Evolutionary conservation across 2,888 invertebrate genomes (phyloP), one percentile per base, ranked within the genome.

Genomic region (Lepidochitona cinerea): DNA sequence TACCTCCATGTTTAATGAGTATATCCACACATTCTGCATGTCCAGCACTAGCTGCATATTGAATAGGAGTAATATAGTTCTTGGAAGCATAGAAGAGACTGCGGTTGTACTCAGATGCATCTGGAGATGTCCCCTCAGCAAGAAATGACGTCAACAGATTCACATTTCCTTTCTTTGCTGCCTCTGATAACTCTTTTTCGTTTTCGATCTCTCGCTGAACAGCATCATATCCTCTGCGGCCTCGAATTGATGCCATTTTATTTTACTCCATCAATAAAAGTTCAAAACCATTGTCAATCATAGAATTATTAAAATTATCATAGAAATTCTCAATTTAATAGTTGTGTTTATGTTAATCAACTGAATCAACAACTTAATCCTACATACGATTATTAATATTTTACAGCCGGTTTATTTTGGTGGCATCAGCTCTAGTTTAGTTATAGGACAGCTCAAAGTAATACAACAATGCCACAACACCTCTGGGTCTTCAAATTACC

Each of bases 31-130:
- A 77, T 7, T 82, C 73, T 1, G 74, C 68, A 68, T 79, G 77
- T 4, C 85, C 86, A 41, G 77, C 77, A 29, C 75, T 77, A 14
- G 83, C 84, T 18, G 87, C 84, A 69, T 79, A 82, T 66, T 88
- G 88, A 5, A 89, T 79, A 4, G 89, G 89, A 5, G 88, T 88
- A 75, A 85, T 79, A 79, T 88, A 89, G 77, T 89, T 89, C 81
- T 88, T 83, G 0, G 88, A 87, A 26, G 84, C 86, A 77, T 89
- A 89, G 73, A 88, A 89, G 71, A 89, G 70, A 67, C 83, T 82
- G 72, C 84, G 83, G 73, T 88, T 88, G 71, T 86, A 88, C 73
- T 88, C 88, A 23, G 84, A 81, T 3, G 88, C 84, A 80, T 88
- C 85, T 9, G 87, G 85, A 14, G 86, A 84, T 5, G 84, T 84